These are phyloP conservation scores for Galendromus occidentalis DNA, from an alignment of 1,140 invertebrate genomes.

Conservation along the genomic window DNA sequence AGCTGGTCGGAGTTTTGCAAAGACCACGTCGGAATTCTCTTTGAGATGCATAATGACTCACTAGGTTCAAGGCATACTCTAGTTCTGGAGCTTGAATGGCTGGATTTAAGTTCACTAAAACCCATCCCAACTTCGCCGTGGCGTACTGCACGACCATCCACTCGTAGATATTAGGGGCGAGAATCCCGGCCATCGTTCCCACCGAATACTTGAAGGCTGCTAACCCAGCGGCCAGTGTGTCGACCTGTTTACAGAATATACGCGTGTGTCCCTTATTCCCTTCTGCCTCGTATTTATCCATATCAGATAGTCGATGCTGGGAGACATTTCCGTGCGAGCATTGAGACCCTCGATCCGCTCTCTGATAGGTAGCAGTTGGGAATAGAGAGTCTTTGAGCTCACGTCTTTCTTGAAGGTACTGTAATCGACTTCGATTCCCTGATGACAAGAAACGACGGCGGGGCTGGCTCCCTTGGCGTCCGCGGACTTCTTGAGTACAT, in stretches of 20 bases:
- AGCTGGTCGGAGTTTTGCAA: neutral
- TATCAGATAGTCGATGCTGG: neutral
- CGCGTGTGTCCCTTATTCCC: neutral
- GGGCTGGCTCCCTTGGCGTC: neutral
- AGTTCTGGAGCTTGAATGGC: neutral
- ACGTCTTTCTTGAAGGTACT: neutral
- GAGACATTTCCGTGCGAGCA: neutral
- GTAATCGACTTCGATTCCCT: neutral
- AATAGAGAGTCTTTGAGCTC: neutral
- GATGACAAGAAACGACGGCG: neutral
- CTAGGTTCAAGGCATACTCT: neutral
- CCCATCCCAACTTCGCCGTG: conserved; percentile 47
- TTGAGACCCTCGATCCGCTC: neutral
- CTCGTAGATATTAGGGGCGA: conserved; percentile 61
- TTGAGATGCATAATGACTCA: neutral
- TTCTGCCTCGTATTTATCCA: neutral
- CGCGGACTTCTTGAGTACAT: neutral
- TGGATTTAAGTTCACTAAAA: neutral
- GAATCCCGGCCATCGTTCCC: conserved; percentile 43
- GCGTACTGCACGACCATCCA: conserved; percentile 62
- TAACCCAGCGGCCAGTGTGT: neutral
- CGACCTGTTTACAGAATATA: neutral
- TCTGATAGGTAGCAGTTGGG: neutral
- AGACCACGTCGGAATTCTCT: neutral
- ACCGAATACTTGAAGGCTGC: neutral